phyloP scores from a whole-genome alignment of 2,113 vertebrate genomes.

The Uropsilus gracilis region DNA sequence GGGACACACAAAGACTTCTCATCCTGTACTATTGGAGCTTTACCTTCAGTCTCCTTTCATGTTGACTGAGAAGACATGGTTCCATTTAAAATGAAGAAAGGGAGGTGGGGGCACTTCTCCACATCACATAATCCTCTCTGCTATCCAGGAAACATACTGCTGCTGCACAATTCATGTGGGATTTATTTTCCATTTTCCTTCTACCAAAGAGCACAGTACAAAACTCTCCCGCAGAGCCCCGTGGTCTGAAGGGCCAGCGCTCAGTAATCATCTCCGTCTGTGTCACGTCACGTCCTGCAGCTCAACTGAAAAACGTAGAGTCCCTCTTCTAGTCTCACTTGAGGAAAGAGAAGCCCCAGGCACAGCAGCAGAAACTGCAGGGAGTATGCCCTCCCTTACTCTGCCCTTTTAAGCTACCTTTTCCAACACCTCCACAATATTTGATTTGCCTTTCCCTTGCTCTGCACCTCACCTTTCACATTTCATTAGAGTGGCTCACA shows the following conservation, averaged over 20 bases:
- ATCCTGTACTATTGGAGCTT: not conserved
- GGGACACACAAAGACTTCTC: not conserved
- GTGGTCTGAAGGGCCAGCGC: not conserved
- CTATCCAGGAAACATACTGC: slow-evolving; percentile 39
- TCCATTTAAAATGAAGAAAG: not conserved
- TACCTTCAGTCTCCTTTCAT: not conserved
- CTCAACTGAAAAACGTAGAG: slow-evolving; percentile 38
- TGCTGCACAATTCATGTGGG: slow-evolving; percentile 38
- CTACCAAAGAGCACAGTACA: slow-evolving; percentile 47
- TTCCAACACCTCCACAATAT: not conserved
- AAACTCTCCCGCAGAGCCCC: slow-evolving; percentile 66
- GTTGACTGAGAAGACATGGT: not conserved
- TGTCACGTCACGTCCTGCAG: not conserved
- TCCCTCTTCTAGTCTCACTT: slow-evolving; percentile 48
- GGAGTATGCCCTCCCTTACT: not conserved
- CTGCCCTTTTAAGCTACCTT: slow-evolving; percentile 1
- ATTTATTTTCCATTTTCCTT: slow-evolving; percentile 56
- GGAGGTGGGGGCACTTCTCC: not conserved
- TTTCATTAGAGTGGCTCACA: not conserved
- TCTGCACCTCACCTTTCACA: not conserved
- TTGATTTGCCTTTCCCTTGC: not conserved
- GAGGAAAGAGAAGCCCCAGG: slow-evolving; percentile 42
- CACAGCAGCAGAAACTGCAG: not conserved
- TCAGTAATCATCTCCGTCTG: slow-evolving; percentile 9
- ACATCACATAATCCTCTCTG: slow-evolving; percentile 63